Base-by-base conservation (phyloP, 2,797 vertebrate genomes). In the Heteromormyrus szaboi region DNA sequence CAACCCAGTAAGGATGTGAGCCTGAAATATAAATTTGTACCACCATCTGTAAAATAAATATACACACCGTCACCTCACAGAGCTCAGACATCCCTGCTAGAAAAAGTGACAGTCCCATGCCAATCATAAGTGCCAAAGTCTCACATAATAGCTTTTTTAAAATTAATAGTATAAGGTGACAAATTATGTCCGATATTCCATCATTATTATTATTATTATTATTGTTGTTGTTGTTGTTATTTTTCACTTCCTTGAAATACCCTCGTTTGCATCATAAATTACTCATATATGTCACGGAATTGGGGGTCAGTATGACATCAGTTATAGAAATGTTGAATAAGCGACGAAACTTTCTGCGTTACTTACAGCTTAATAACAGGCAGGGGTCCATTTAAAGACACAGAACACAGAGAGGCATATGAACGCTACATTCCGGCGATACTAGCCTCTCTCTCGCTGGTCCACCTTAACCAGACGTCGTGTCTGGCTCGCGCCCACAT, bases 381-480 rank as follows among this genome's bases (percentile, higher is more conserved):
- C 51, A 86, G 19, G 17, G 14, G 37, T 29, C 54, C 86, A 62
- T 87, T 87, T 62, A 87, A 87, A 87, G 54, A 29, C 22, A 88
- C 46, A 72, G 87, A 51, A n/a, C 4, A 25, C 33, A 44, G 37
- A 8, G 33, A 48, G 51, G 37, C 59, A 37, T 41, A 65, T n/a
- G 72, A 37, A 46, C 8, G 46, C 22, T 19, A 14, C 46, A n/a
- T 48, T 37, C n/a, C 59, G 3, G 14, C 17, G 3, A 33, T 51
- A 19, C 11, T 44, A 19, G 19, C 37, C 37, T 44, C 72, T 86
- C 19, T 46, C 4, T 11, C n/a, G 41, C 53, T 76, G 88, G 88
- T 91, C 93, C 92, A 93, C 92, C 93, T 92, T 93, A 93, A 93
- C 83, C 88, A 88, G 54, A 84, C 72, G 65, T 88, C 29, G 84